Percentiles rank a stretch among this genome's conserved stretches.
Conservation (phyloP, 2,888 invertebrate genomes). For the Cataglyphis rosenhaueri region DNA sequence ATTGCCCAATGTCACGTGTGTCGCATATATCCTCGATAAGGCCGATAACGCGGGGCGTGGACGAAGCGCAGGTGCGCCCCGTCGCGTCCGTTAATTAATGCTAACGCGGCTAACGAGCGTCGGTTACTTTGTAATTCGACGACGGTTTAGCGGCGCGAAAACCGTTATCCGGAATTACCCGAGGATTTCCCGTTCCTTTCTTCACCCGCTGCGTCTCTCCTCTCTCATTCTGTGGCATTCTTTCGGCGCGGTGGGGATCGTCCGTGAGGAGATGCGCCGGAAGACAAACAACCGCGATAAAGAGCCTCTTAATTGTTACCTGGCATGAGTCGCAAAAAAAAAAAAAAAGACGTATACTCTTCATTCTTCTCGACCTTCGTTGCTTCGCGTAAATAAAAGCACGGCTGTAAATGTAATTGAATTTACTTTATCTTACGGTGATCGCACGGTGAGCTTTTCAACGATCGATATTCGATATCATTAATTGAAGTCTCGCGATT, state of each 20-base stretch:
- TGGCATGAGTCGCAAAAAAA: slow-evolving; percentile 34
- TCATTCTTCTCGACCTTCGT: slow-evolving; percentile 5
- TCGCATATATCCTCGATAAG: slow-evolving; percentile 4
- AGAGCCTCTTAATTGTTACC: slow-evolving; percentile 62
- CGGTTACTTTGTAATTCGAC: slow-evolving; percentile 72
- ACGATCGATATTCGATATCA: neutral
- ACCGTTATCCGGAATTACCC: slow-evolving; percentile 71
- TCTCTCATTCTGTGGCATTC: slow-evolving; percentile 28
- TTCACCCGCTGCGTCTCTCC: slow-evolving; percentile 32
- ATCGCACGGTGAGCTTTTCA: neutral
- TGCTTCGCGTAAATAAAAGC: neutral
- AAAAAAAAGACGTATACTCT: neutral
- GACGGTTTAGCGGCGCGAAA: slow-evolving; percentile 66
- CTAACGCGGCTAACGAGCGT: slow-evolving; percentile 70
- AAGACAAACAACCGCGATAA: slow-evolving; percentile 57
- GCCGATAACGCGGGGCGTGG: neutral
- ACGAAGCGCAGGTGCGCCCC: slow-evolving; percentile 42
- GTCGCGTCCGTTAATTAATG: slow-evolving; percentile 70
- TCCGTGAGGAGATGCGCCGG: slow-evolving; percentile 43
- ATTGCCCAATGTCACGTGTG: neutral
- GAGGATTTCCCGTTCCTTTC: slow-evolving; percentile 60
- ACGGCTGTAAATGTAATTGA: slow-evolving; percentile 25
- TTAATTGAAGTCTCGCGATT: neutral
- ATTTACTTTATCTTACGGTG: neutral
- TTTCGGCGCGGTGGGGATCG: slow-evolving; percentile 14